Base-by-base conservation (phyloP, 2,888 invertebrate species). In the Macrostomum cliftonense region DNA sequence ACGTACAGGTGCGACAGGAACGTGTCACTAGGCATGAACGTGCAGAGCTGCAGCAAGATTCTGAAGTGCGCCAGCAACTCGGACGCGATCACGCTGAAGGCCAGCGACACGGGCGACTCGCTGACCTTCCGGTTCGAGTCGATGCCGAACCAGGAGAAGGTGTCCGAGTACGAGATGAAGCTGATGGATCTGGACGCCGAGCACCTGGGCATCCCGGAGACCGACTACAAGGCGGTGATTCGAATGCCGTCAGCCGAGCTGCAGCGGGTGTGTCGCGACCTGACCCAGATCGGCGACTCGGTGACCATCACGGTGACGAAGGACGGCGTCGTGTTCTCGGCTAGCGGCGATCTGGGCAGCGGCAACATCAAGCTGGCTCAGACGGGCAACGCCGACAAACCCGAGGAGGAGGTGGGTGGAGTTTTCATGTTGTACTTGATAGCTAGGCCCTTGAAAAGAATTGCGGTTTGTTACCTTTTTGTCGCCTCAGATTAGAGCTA, bases 141-240 rank as follows among this genome's bases (percentile, higher is more conserved):
- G 19, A 28, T 28, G 28, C 82, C 83, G 51, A 91, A 43, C 21
- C 20, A 51, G 66, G 91, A 91, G 61, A 88, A 89, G 66, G 80
- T 86, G 0, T 85, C 93, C 0, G 95, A 97, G 67, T 95, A 91
- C 71, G 91, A 93, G 70, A 89, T 97, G 83, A 95, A 95, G 70
- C 76, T 97, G 37, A 91, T 97, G 81, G 95, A 97, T 71, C 77
- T 99, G 61, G 97, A 99, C 70, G 82, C 88, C 61, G 97, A 99
- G 71, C 95, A 97, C 69, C 77, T 97, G 62, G 97, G 95, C 62
- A 86, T 87, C 60, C 87, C 87, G 74, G 97, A 97, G 73, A 95
- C 93, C 1, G 86, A 89, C 60, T 99, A 97, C 73, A 84, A 88
- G 12, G 93, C 91, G 70, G 81, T 91, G 1, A 83, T 97, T 43